phyloP scores from a whole-genome alignment of 2,797 vertebrate species.

The Columba guinea region DNA sequence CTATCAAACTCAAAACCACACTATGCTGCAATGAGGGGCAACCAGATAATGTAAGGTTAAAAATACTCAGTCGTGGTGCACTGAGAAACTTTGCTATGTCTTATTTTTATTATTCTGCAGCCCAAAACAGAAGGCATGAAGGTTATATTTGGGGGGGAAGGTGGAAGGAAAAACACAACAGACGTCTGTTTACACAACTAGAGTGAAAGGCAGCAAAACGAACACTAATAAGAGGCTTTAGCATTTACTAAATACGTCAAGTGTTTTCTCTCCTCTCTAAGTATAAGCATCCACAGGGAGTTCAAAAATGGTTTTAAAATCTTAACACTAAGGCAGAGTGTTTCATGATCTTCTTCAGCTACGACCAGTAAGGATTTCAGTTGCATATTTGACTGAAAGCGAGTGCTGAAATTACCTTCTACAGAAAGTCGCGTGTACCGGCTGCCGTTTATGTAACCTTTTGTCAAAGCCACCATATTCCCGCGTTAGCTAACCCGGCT shows the following conservation, averaged over 20 bases:
- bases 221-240: background rate
- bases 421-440: background rate
- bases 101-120: background rate
- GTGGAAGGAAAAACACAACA: background rate
- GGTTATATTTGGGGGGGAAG: background rate
- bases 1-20: background rate
- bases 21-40: accelerated
- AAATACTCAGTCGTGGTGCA: background rate
- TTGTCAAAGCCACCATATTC: background rate
- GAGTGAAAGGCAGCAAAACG: background rate
- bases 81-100: background rate
- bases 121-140: background rate
- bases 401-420: background rate
- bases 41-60: background rate
- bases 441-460: conserved; percentile 15
- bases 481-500: background rate
- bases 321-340: accelerated
- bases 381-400: accelerated
- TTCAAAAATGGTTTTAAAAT: background rate
- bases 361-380: accelerated
- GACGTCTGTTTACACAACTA: background rate
- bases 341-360: background rate
- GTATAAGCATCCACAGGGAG: background rate
- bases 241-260: background rate
- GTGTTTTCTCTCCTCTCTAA: too few relatives aligned